Percentiles rank a stretch among this genome's conserved stretches.
Conservation (phyloP, 2,888 invertebrate species). For the Himalopsyche anomala region DNA sequence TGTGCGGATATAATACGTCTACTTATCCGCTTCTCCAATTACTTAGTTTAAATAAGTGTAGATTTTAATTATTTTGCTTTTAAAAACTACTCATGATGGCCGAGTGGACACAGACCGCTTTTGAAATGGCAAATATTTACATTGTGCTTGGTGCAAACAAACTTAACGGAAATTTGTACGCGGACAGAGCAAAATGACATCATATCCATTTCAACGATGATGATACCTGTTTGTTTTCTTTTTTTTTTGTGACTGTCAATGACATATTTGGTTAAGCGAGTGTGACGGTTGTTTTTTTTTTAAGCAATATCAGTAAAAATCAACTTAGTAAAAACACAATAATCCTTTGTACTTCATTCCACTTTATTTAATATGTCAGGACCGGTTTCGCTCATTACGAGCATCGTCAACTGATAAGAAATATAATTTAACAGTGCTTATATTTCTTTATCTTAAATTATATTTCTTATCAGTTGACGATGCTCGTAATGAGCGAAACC, state of each 20-base stretch:
- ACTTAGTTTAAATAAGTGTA: constrained; percentile 35
- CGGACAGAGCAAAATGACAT: constrained; percentile 31
- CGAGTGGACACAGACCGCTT: constrained; percentile 7
- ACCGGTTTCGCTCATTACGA: too few relatives aligned
- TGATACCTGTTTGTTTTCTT: neutral
- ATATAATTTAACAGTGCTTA: too few relatives aligned
- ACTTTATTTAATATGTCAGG: too few relatives aligned
- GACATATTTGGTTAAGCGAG: neutral
- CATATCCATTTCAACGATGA: neutral
- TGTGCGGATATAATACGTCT: too few relatives aligned
- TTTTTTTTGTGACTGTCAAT: neutral
- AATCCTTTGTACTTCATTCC: too few relatives aligned
- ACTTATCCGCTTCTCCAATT: neutral
- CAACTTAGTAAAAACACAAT: too few relatives aligned
- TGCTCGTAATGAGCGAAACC: too few relatives aligned
- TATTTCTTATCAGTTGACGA: too few relatives aligned
- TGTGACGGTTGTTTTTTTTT: neutral
- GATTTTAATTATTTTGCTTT: constrained; percentile 33
- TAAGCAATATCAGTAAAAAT: neutral
- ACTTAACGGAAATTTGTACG: constrained; percentile 21
- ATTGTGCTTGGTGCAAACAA: neutral
- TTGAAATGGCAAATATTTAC: constrained; percentile 34
- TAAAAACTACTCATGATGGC: neutral
- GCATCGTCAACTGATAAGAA: too few relatives aligned
- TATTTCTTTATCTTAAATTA: too few relatives aligned